phyloP scores from a whole-genome alignment of 2,888 invertebrate species.

The Drosophila quinaria region DNA sequence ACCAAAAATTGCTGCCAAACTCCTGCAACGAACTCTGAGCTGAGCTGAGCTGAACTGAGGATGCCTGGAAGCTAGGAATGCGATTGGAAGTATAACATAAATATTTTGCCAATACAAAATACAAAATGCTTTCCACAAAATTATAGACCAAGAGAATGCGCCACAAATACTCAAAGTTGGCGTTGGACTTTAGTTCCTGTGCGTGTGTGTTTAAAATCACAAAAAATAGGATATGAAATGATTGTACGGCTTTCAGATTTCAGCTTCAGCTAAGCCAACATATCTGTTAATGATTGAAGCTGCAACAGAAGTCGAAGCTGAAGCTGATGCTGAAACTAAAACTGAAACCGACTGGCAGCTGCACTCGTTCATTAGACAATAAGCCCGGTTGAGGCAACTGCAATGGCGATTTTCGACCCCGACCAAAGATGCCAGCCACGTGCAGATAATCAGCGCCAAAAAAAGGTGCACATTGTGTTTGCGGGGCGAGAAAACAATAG shows the following conservation, averaged over 20 bases:
- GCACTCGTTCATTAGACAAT: constrained; percentile 58
- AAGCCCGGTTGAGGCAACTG: constrained; percentile 40
- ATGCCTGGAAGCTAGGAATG: constrained; percentile 30
- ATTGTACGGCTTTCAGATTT: not conserved
- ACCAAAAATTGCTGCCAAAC: constrained; percentile 59
- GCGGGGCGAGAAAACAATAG: constrained; percentile 56
- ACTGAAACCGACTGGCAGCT: constrained; percentile 28
- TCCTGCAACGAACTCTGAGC: constrained; percentile 16
- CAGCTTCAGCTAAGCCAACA: constrained; percentile 33
- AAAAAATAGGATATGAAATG: constrained; percentile 18
- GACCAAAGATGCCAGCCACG: constrained; percentile 50
- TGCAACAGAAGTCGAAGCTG: constrained; percentile 9
- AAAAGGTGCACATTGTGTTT: constrained; percentile 23
- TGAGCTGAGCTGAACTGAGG: constrained; percentile 6
- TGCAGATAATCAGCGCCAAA: constrained; percentile 73
- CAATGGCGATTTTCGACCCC: constrained; percentile 13
- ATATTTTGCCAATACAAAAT: constrained; percentile 65
- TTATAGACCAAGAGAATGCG: constrained; percentile 29
- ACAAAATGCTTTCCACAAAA: constrained; percentile 48
- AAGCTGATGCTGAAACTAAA: constrained; percentile 14
- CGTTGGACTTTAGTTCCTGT: not conserved
- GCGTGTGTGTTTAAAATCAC: constrained; percentile 4
- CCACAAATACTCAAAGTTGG: constrained; percentile 23
- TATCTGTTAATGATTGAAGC: constrained; percentile 49
- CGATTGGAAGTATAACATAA: constrained; percentile 63